A percentile compares a stretch with the other conserved stretches of the same genome.
Conservation (phyloP, 2,113 vertebrate species). For the Cisticola juncidis region DNA sequence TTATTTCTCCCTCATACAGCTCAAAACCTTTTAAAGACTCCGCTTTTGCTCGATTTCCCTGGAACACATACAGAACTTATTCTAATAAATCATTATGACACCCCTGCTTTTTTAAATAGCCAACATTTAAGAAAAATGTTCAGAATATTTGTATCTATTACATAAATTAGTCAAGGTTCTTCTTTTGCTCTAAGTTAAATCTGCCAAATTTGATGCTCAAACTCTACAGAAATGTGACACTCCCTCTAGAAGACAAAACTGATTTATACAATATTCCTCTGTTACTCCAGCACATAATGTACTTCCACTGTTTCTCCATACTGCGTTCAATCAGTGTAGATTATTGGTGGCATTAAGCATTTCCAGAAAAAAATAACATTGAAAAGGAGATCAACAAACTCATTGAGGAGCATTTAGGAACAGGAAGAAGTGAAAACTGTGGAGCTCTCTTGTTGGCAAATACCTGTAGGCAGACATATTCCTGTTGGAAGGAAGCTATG, state of each 20-base stretch:
- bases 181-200: constrained; percentile 19
- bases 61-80: not conserved
- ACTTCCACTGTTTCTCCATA: not conserved
- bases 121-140: constrained; percentile 26
- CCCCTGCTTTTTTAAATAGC: not conserved
- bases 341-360: not conserved
- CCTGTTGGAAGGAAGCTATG: not conserved
- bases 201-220: not conserved
- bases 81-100: constrained; percentile 27
- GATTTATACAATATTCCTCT: not conserved
- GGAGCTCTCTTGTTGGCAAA: not conserved
- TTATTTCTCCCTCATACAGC: not conserved
- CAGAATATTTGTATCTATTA: not conserved
- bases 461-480: not conserved
- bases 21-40: constrained; percentile 3
- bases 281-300: not conserved
- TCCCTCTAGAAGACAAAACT: constrained; percentile 1
- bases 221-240: not conserved
- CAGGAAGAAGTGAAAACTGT: not conserved
- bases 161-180: not conserved
- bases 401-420: not conserved
- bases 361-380: not conserved
- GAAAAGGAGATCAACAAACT: not conserved
- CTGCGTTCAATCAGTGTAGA: not conserved
- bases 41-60: not conserved